A percentile compares a stretch with the other conserved stretches of the same genome.
Evolutionary conservation across 2,888 invertebrate species (phyloP).

Genomic region (Ischnura elegans): DNA sequence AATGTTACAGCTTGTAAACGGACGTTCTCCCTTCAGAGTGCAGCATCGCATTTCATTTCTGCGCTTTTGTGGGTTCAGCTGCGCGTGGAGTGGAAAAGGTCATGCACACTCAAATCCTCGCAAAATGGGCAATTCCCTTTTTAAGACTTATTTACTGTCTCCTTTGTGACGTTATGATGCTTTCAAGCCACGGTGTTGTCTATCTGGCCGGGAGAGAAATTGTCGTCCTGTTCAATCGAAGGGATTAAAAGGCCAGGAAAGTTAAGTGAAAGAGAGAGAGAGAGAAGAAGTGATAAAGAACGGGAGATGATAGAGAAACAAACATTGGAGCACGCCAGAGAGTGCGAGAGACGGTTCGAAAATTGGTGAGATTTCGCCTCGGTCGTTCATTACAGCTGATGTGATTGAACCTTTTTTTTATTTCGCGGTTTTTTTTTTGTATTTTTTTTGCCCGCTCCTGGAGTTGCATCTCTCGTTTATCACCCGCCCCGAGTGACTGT

Average conservation of each 20-base stretch:
- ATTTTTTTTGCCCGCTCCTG: neutral
- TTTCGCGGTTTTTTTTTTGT: neutral
- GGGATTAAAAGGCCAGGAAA: conserved; percentile 4
- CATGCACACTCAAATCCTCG: conserved; percentile 13
- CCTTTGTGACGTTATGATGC: conserved; percentile 13
- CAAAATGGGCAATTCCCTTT: conserved; percentile 34
- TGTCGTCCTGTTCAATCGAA: conserved; percentile 35
- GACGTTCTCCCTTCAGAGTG: neutral
- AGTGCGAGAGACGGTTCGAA: neutral
- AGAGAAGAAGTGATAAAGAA: too few relatives aligned
- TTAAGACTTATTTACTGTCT: conserved; percentile 18
- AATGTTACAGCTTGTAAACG: conserved; percentile 23
- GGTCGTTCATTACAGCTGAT: conserved; percentile 62
- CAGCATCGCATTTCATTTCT: neutral
- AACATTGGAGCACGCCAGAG: neutral
- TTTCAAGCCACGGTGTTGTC: neutral
- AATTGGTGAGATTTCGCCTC: conserved; percentile 50
- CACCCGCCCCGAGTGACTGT: neutral
- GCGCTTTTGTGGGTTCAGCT: neutral
- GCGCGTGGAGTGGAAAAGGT: neutral
- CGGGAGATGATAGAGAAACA: too few relatives aligned
- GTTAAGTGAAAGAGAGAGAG: neutral
- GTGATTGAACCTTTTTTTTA: conserved; percentile 53
- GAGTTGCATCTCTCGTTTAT: neutral
- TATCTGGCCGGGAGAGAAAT: neutral